Conservation (phyloP, 2,113 vertebrate genomes). For the Hyperopisus bebe region DNA sequence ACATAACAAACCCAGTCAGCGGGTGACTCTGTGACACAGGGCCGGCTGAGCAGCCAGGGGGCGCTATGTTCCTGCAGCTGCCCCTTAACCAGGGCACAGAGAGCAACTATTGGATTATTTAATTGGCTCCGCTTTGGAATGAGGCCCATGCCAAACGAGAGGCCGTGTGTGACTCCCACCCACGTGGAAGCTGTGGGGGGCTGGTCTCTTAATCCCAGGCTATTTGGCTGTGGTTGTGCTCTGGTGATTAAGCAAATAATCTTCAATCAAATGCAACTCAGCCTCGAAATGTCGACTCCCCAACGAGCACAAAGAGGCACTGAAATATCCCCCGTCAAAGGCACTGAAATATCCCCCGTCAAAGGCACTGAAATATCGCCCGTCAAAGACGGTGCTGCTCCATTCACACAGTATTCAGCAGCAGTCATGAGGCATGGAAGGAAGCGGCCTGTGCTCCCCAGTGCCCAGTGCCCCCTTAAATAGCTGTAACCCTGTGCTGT, state of each 20-base stretch:
- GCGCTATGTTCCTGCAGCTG: neutral
- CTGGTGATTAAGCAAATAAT: slow-evolving; percentile 70
- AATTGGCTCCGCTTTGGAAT: neutral
- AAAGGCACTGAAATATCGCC: neutral
- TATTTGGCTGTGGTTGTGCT: slow-evolving; percentile 59
- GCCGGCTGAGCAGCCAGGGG: neutral
- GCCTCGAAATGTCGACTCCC: slow-evolving; percentile 36
- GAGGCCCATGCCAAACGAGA: neutral
- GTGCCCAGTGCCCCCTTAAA: neutral
- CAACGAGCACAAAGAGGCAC: neutral
- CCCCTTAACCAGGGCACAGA: neutral
- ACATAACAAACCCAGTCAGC: neutral
- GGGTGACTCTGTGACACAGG: neutral
- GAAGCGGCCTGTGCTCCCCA: neutral
- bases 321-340: neutral
- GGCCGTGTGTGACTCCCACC: neutral
- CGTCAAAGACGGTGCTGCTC: neutral
- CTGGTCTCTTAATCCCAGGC: slow-evolving; percentile 53
- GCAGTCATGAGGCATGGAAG: neutral
- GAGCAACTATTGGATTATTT: neutral
- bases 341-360: neutral
- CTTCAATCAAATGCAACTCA: slow-evolving; percentile 62
- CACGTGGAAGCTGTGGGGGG: slow-evolving; percentile 38
- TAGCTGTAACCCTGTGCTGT: neutral
- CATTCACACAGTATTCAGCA: neutral